A percentile compares a stretch with the other conserved stretches of the same genome.
These are phyloP conservation scores for Pocillopora damicornis DNA, from an alignment of 64 coral and sea anemone genomes.

Conservation along the genomic window DNA sequence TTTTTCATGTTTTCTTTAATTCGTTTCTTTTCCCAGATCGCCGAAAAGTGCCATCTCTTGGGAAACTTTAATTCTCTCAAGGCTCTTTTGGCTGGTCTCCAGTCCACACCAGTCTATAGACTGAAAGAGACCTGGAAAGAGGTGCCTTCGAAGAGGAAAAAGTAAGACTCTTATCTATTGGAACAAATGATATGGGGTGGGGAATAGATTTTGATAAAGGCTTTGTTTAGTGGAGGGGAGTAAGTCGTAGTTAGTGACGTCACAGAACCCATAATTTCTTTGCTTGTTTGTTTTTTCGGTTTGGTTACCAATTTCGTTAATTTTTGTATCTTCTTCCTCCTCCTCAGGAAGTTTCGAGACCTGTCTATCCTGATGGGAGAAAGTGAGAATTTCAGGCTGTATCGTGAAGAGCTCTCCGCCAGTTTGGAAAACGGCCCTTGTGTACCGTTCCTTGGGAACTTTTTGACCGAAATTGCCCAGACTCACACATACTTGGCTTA, in stretches of 20 bases:
- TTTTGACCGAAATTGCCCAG: constrained; percentile 94
- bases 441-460: constrained; percentile 91
- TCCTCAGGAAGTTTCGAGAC: constrained; percentile 76
- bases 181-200: background rate
- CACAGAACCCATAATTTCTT: background rate
- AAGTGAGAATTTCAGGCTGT: constrained; percentile 75
- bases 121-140: constrained; percentile 97
- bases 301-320: background rate
- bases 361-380: constrained; percentile 91
- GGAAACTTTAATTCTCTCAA: constrained; percentile 98
- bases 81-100: constrained; percentile 81
- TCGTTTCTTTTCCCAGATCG: constrained; percentile 49
- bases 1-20: background rate
- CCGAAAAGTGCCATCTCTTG: constrained; percentile 84
- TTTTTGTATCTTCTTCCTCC: background rate
- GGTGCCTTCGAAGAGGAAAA: constrained; percentile 84
- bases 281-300: background rate
- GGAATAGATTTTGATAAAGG: background rate
- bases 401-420: constrained; percentile 66
- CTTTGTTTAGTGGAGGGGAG: background rate
- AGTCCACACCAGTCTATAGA: constrained; percentile 87
- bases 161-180: constrained; percentile 45
- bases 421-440: constrained; percentile 54
- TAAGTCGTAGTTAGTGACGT: background rate
- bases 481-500: constrained; percentile 81